Evolutionary conservation across 2,797 vertebrate species (phyloP), one percentile per base, ranked within the genome.

Genomic region (Aphelocoma californica): DNA sequence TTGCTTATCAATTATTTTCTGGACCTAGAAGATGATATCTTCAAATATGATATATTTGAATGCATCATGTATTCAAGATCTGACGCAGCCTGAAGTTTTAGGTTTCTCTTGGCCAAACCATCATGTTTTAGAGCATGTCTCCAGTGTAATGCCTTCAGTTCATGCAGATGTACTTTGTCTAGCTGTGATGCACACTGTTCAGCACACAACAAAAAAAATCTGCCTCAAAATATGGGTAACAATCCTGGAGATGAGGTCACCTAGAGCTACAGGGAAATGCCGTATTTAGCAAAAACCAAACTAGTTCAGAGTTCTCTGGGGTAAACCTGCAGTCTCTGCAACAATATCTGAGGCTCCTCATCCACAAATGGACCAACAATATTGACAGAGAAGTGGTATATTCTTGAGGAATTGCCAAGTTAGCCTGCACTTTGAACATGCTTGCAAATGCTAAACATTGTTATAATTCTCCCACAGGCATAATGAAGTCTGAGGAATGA

Each of bases 131-230:
- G 34, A 45, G 17, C 19, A 53, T 14, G 15, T 50, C 21, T 84
- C 32, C n/a, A 53, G 14, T 28, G 10, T 31, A 73, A n/a, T 10
- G 2, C 26, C 24, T 57, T 31, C 42, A 40, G 18, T 23, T 74
- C 48, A 36, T 31, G 32, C 6, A 53, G 21, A 38, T 24, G 5
- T 38, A 70, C 40, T 15, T 90, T 0, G 0, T 8, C 31, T 48
- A 67, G 12, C 23, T 69, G 14, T 36, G 26, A 18, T 69, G 21
- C 13, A 34, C 20, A 24, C 9, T 20, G 14, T 24, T 83, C n/a
- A 73, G 9, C 8, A 73, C 5, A 66, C 25, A 50, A 38, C 17
- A 40, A 85, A 81, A 81, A 79, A 73, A 40, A 5, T 12, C 21
- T 90, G 4, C 14, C n/a, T 19, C 4, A 73, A 93, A 91, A 2